A percentile compares a stretch with the other conserved stretches of the same genome.
phyloP scores from a whole-genome alignment of 2,113 vertebrate species.

The Brachyhypopomus occidentalis region DNA sequence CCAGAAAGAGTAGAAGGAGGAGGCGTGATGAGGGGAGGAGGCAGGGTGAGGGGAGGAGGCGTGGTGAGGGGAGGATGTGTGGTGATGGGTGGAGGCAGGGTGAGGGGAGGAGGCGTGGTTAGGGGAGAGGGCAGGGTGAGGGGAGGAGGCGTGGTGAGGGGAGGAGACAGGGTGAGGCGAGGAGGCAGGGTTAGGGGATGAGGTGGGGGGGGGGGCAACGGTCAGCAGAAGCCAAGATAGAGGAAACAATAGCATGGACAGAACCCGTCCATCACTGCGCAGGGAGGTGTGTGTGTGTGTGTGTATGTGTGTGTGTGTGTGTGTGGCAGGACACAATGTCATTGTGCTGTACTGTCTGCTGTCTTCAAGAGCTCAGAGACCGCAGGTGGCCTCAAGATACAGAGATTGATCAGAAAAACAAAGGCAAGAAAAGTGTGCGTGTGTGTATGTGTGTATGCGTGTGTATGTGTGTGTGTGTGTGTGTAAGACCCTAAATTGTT shows the following conservation, averaged over 20 bases:
- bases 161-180: conserved; percentile 49
- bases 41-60: conserved; percentile 57
- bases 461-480: conserved; percentile 23
- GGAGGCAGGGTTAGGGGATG: conserved; percentile 68
- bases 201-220: conserved; percentile 72
- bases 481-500: conserved; percentile 3
- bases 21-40: neutral
- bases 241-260: conserved; percentile 81
- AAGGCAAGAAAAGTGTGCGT: conserved; percentile 25
- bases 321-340: conserved; percentile 51
- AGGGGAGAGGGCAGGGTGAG: conserved; percentile 5
- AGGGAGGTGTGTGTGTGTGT: neutral
- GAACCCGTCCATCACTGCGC: conserved; percentile 65
- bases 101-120: too few relatives aligned
- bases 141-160: conserved; percentile 48
- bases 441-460: conserved; percentile 29
- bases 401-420: conserved; percentile 45
- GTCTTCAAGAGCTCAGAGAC: conserved; percentile 67
- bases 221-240: conserved; percentile 72
- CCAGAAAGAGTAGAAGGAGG: conserved; percentile 36
- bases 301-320: conserved; percentile 4
- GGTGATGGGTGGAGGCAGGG: conserved; percentile 71
- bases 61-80: too few relatives aligned
- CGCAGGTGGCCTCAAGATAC: conserved; percentile 76
- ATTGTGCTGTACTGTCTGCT: conserved; percentile 64